These are phyloP conservation scores for Spheniscus humboldti DNA, from an alignment of 2,797 vertebrate species.

Conservation along the genomic window DNA sequence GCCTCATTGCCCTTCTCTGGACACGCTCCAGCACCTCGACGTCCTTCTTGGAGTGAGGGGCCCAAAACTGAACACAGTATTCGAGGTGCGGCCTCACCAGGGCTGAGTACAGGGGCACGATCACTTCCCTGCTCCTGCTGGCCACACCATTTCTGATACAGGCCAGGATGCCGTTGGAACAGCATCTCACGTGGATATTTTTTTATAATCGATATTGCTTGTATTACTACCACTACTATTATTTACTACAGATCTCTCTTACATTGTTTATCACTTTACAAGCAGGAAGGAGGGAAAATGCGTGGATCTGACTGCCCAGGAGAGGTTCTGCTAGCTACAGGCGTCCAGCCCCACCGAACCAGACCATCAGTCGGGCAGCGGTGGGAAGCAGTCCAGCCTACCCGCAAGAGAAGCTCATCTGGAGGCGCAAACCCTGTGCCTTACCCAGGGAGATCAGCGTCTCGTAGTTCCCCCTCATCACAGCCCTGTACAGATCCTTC, in stretches of 20 bases:
- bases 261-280: accelerated
- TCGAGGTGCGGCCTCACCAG: no score
- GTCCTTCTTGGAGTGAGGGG: no score
- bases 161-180: no score
- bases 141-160: no score
- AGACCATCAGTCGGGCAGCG: accelerated
- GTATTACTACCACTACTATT: no score
- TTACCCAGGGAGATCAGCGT: constrained; percentile 34
- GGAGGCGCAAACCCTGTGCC: background rate
- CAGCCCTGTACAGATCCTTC: constrained; percentile 8
- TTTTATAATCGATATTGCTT: accelerated
- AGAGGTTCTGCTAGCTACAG: background rate
- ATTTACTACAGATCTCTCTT: no score
- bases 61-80: no score
- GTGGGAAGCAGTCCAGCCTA: background rate
- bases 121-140: no score
- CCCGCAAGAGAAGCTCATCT: accelerated
- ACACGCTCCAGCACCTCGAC: no score
- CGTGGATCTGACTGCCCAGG: background rate
- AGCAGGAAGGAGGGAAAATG: background rate
- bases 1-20: no score
- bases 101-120: no score
- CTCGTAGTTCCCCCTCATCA: constrained; percentile 16
- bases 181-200: accelerated
- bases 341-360: background rate